phyloP scores from a whole-genome alignment of 2,797 vertebrate species.

The Tragopan temminckii region DNA sequence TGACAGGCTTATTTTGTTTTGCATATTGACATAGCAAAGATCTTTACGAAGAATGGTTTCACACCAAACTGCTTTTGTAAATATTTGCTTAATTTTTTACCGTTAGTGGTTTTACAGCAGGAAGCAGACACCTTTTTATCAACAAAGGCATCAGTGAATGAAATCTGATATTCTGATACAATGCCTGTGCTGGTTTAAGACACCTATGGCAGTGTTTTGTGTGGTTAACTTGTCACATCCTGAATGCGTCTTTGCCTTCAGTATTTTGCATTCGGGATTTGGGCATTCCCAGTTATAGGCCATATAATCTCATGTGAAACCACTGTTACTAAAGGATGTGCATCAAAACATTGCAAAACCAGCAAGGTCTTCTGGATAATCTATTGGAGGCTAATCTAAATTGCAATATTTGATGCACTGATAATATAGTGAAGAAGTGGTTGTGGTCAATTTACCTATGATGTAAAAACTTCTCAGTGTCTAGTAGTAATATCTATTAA shows the following conservation, averaged over 20 bases:
- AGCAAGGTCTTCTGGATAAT: not conserved
- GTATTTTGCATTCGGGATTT: not conserved
- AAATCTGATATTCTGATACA: not conserved
- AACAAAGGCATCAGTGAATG: not conserved
- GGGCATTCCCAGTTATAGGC: not conserved
- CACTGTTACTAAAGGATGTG: not conserved
- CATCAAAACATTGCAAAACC: not conserved
- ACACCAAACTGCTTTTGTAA: not conserved
- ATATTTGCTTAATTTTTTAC: constrained; percentile 1
- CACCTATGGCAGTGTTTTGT: not conserved
- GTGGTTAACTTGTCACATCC: not conserved
- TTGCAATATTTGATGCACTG: not conserved
- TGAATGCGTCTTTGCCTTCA: not conserved
- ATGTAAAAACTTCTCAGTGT: not conserved
- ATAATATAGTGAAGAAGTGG: not conserved
- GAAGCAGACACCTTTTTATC: not conserved
- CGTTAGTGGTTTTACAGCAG: not conserved
- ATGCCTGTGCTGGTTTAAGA: not conserved
- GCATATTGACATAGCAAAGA: constrained; percentile 31
- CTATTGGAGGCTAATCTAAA: not conserved
- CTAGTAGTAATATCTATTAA: not conserved
- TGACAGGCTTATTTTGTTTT: constrained; percentile 31
- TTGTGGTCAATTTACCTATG: not conserved
- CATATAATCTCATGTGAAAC: not conserved
- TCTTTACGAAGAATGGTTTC: not conserved